These are phyloP conservation scores for Amphimedon queenslandica DNA, from an alignment of 37 sponge, comb jelly and placozoan genomes.

Conservation along the genomic window DNA sequence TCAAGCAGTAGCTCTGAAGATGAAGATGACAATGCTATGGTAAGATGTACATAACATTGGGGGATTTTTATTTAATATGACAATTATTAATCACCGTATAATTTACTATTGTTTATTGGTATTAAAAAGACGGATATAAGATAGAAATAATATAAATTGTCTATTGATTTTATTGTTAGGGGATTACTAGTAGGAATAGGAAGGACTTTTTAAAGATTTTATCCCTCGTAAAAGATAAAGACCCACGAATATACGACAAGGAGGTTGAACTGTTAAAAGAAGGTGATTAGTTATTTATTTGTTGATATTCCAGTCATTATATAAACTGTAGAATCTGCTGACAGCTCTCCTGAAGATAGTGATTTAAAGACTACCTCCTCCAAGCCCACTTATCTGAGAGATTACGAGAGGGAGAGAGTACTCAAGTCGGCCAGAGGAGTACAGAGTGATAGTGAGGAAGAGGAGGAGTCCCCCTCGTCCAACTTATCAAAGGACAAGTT, in stretches of 20 bases:
- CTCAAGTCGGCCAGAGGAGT: constrained; percentile 68
- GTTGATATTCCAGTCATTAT: not conserved
- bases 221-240: constrained; percentile 69
- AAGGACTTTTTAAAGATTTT: constrained; percentile 81
- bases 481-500: not conserved
- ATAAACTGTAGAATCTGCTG: not conserved
- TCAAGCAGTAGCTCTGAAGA: too few species aligned
- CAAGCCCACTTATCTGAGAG: constrained; percentile 80
- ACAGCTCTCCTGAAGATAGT: not conserved
- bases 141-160: too few species aligned
- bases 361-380: not conserved
- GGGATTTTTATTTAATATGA: too few species aligned
- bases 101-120: too few species aligned
- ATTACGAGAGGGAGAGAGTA: constrained; percentile 84
- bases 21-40: too few species aligned
- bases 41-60: too few species aligned
- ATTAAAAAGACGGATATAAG: too few species aligned
- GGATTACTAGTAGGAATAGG: constrained; percentile 57
- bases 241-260: constrained; percentile 64
- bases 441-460: constrained; percentile 51
- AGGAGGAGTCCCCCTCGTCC: too few species aligned
- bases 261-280: constrained; percentile 15
- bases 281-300: not conserved
- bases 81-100: too few species aligned
- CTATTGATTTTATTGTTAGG: too few species aligned